Evolutionary conservation across 1,140 invertebrate species (phyloP).

Genomic region (Cyclina sinensis): DNA sequence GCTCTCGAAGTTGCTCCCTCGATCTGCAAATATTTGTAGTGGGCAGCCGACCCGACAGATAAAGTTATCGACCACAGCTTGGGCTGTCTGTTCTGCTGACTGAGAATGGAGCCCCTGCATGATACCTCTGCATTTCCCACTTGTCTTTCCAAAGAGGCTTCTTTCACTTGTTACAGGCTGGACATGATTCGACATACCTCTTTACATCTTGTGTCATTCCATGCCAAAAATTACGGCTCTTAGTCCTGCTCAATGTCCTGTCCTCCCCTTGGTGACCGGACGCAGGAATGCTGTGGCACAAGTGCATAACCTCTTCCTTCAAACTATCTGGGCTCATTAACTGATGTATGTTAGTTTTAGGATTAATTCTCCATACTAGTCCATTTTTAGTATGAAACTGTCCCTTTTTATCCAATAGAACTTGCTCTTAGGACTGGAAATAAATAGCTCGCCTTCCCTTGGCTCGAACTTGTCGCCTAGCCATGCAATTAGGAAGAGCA

Average conservation of each 20-base stretch:
- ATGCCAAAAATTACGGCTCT: neutral
- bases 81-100: conserved; percentile 23
- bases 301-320: too few species aligned
- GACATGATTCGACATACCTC: too few species aligned
- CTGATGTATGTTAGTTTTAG: neutral
- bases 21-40: conserved; percentile 47
- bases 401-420: conserved; percentile 27
- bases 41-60: conserved; percentile 52
- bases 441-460: conserved; percentile 35
- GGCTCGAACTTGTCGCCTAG: neutral
- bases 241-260: neutral
- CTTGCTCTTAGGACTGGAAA: neutral
- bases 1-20: conserved; percentile 63
- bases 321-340: neutral
- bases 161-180: too few species aligned
- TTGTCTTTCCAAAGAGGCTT: too few species aligned
- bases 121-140: too few species aligned
- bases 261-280: neutral
- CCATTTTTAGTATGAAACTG: neutral
- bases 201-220: too few species aligned
- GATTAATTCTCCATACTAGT: neutral
- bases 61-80: conserved; percentile 24
- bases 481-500: neutral
- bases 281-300: neutral
- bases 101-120: conserved; percentile 28